Evolutionary conservation across 2,888 invertebrate genomes (phyloP).

Genomic region (Strigamia transsilvanica): DNA sequence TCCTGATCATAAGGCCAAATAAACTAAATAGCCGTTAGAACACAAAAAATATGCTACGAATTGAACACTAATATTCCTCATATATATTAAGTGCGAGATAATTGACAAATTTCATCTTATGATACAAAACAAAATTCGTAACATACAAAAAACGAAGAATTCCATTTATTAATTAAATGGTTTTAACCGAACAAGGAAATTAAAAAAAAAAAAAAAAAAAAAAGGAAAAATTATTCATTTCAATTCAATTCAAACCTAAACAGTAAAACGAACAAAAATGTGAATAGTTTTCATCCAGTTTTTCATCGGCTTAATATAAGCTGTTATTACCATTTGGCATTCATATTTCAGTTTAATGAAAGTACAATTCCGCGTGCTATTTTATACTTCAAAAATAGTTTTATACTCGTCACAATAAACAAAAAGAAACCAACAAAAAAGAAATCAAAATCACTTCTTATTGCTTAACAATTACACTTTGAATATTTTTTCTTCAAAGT

Average conservation of each 20-base stretch:
- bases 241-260: neutral
- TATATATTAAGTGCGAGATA: conserved; percentile 4
- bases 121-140: neutral
- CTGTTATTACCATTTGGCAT: conserved; percentile 18
- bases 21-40: neutral
- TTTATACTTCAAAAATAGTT: neutral
- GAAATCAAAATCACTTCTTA: neutral
- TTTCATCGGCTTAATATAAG: conserved; percentile 24
- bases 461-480: neutral
- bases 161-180: too few relatives aligned
- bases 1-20: conserved; percentile 27
- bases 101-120: conserved; percentile 16
- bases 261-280: neutral
- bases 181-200: too few relatives aligned
- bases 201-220: neutral
- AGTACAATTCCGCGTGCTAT: conserved; percentile 9
- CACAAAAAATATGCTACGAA: conserved; percentile 6
- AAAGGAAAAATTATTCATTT: neutral
- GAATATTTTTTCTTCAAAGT: neutral
- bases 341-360: conserved; percentile 11
- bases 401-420: neutral
- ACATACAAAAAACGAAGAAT: neutral
- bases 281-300: conserved; percentile 13
- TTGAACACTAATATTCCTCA: conserved; percentile 10
- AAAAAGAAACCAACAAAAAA: neutral